These are phyloP conservation scores for Gallinago stenura DNA, from an alignment of 2,797 vertebrate genomes.

Conservation along the genomic window DNA sequence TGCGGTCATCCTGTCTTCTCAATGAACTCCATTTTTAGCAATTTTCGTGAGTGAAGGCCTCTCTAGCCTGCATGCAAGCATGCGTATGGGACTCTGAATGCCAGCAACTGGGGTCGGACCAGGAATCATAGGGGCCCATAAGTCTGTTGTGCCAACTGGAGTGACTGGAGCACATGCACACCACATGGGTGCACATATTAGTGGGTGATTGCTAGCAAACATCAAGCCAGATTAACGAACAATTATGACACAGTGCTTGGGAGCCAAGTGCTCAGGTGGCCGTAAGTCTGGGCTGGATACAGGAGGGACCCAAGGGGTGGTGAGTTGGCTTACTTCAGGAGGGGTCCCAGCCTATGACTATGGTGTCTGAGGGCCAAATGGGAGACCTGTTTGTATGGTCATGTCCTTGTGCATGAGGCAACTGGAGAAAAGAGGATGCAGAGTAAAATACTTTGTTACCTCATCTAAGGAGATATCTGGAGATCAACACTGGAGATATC, in stretches of 20 bases:
- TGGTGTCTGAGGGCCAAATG: not conserved
- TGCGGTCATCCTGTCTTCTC: not conserved
- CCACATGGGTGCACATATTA: rapidly evolving
- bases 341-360: rapidly evolving
- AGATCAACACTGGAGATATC: not conserved
- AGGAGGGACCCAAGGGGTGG: not conserved
- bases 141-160: not conserved
- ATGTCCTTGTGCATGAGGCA: not conserved
- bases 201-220: not conserved
- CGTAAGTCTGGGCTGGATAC: not conserved
- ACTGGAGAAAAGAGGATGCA: not conserved
- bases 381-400: not conserved
- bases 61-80: rapidly evolving
- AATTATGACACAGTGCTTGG: not conserved
- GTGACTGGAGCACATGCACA: rapidly evolving
- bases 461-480: not conserved
- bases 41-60: not conserved
- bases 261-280: not conserved
- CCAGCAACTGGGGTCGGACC: rapidly evolving
- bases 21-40: not conserved
- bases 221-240: not conserved
- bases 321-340: not conserved
- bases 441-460: not conserved
- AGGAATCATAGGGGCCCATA: rapidly evolving
- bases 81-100: not conserved